A percentile compares a stretch with the other conserved stretches of the same genome.
Conservation (phyloP, 2,113 vertebrate species). For the Tetraodon nigroviridis region DNA sequence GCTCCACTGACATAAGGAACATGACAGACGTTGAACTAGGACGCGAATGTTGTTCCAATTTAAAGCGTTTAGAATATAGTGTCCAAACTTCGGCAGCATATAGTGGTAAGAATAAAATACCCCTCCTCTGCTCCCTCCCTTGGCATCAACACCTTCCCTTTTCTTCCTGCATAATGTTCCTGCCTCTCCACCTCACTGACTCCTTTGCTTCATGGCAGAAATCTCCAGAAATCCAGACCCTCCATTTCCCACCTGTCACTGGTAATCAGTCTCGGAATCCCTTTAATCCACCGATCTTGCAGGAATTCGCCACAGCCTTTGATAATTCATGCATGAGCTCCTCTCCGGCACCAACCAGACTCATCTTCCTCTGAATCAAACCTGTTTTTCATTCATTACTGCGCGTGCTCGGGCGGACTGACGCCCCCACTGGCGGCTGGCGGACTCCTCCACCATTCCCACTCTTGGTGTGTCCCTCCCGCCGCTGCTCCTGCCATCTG, state of each 20-base stretch:
- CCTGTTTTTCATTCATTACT: conserved; percentile 30
- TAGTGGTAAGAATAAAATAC: not conserved
- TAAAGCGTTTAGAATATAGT: no score
- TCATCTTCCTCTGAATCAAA: conserved; percentile 15
- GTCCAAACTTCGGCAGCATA: no score
- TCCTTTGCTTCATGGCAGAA: conserved; percentile 14
- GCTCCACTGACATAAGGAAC: conserved; percentile 6
- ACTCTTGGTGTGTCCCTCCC: conserved; percentile 22
- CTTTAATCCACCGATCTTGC: conserved; percentile 23
- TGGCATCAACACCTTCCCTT: not conserved
- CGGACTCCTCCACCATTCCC: conserved; percentile 25
- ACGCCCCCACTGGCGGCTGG: conserved; percentile 38
- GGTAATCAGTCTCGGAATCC: conserved; percentile 47
- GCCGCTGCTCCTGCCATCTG: conserved; percentile 42
- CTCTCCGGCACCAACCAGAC: conserved; percentile 4
- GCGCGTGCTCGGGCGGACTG: conserved; percentile 40
- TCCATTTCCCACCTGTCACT: conserved; percentile 51
- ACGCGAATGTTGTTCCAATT: not conserved
- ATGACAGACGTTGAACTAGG: not conserved
- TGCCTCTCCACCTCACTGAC: conserved; percentile 15
- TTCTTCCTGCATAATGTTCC: not conserved
- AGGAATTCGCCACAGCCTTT: conserved; percentile 11
- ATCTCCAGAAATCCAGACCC: conserved; percentile 40
- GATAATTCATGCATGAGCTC: conserved; percentile 14
- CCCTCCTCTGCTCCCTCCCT: not conserved